Percentiles rank a stretch among this genome's conserved stretches.
Conservation (phyloP, 2,113 vertebrate genomes). For the Sinocyclocheilus anophthalmus region DNA sequence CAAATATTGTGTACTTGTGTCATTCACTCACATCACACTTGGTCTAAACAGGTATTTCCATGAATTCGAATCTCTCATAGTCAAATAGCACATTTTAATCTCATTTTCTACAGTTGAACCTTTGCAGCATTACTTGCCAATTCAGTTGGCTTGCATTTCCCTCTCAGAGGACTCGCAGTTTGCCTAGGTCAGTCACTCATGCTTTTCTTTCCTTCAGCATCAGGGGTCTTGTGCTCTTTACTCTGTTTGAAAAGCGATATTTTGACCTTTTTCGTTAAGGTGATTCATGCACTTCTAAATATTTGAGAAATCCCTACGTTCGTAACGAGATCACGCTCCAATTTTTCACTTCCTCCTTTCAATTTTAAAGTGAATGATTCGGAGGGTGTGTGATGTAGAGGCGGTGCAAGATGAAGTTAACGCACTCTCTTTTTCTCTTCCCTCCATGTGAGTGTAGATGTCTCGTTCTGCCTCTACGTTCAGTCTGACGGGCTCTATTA, state of each 20-base stretch:
- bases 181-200: not conserved
- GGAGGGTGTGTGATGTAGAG: not conserved
- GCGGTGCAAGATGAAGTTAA: conserved; percentile 4
- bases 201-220: conserved; percentile 8
- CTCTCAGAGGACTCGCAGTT: not conserved
- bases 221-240: not conserved
- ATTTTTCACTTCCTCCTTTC: conserved; percentile 20
- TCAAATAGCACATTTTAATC: not conserved
- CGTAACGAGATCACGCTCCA: not conserved
- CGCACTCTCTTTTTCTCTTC: conserved; percentile 2
- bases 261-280: conserved; percentile 26
- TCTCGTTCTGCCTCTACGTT: conserved; percentile 78
- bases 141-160: not conserved
- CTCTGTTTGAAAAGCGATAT: not conserved
- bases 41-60: not conserved
- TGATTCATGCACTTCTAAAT: conserved; percentile 38
- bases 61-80: not conserved
- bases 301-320: conserved; percentile 18
- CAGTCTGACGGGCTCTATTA: conserved; percentile 78
- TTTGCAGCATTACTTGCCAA: not conserved
- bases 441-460: conserved; percentile 77
- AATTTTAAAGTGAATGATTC: conserved; percentile 28
- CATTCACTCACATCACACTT: not conserved
- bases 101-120: not conserved
- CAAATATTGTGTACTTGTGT: not conserved